Evolutionary conservation across 1,140 invertebrate species (phyloP), one percentile per base, ranked within the genome.

Genomic region (Zaprionus capensis): DNA sequence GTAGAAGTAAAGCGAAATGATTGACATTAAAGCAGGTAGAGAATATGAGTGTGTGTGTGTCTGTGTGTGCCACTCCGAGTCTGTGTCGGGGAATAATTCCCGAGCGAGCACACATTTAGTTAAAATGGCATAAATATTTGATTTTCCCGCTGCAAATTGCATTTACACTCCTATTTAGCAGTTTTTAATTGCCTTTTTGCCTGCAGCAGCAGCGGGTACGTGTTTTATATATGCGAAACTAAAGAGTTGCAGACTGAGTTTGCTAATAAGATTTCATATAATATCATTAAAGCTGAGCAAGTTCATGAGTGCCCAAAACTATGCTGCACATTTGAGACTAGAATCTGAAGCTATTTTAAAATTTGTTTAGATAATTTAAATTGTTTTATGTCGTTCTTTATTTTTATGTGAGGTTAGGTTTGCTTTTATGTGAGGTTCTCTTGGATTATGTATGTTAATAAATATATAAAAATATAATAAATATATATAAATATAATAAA

Each of bases 21-120:
- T 83, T 88, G 38, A 67, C 72, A 84, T 84, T 66, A 76, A 79
- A 51, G 46, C 46, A 51, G 20, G 4, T 11, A 51, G 20, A 75
- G 71, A 44, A 82, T 76, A 69, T 74, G 38, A 65, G 38, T 36
- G 64, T 17, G 36, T 65, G 5, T 31, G 20, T 22, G 46, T 12
- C 17, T 22, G 11, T 22, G 9, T 51, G 11, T 51, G 20, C 20
- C 4, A 20, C 46, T 51, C 20, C 20, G 5, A 24, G 20, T 51
- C 46, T 9, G 46, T 22, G 20, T 22, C 17, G 20, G 26, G 5
- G 22, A 15, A 26, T 14, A 26, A 55, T 56, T 56, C 53, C 53
- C 53, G 3, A n/a, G 44, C 28, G 46, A 28, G 38, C 58, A 68
- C 36, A 64, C 58, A 46, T 76, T 64, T 68, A 34, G 28, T 65